Base-by-base conservation (phyloP, 2,113 vertebrate species). In the Aythya baeri region DNA sequence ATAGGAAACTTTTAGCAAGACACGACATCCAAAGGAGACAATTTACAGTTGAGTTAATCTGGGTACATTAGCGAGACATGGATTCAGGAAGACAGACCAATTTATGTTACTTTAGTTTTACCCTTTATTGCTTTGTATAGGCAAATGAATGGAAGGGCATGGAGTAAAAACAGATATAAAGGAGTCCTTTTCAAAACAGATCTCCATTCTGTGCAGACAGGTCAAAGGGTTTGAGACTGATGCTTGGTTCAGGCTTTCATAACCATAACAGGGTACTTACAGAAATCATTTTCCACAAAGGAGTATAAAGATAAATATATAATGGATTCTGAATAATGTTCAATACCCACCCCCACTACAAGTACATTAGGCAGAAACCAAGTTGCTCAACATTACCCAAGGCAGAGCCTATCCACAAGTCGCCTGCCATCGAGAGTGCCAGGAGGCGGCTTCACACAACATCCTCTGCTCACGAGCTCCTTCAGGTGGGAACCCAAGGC, bases 41-140 rank as follows among this genome's bases (percentile, higher is more conserved):
- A 99, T 99, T 99, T 99, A 99, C 99, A 99, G 99, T 99, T 99
- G 99, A 99, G 99, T 99, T 99, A 99, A 99, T 99, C 99, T 98
- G 98, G 98, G 98, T 99, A 99, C 99, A 99, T 99, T 99, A 99
- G 99, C 50, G 97, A 99, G 98, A 99, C 99, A 99, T 98, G 98
- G 99, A 99, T 99, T 99, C 98, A 98, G 98, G 98, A 98, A 98
- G 98, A 99, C 99, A 98, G 98, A 98, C 98, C 98, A 99, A 99
- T 99, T 99, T 99, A 99, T 99, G 99, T 98, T 98, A 98, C 98
- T 98, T 98, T 98, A 97, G 97, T 98, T 98, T 97, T 97, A 95
- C 97, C 97, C 97, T 98, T 98, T 98, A 98, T 98, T 98, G 98
- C 98, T 98, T 98, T 98, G 92, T 96, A 98, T 98, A 98, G 98